These are phyloP conservation scores for Drosophila falleni DNA, from an alignment of 2,888 invertebrate genomes.

Conservation along the genomic window DNA sequence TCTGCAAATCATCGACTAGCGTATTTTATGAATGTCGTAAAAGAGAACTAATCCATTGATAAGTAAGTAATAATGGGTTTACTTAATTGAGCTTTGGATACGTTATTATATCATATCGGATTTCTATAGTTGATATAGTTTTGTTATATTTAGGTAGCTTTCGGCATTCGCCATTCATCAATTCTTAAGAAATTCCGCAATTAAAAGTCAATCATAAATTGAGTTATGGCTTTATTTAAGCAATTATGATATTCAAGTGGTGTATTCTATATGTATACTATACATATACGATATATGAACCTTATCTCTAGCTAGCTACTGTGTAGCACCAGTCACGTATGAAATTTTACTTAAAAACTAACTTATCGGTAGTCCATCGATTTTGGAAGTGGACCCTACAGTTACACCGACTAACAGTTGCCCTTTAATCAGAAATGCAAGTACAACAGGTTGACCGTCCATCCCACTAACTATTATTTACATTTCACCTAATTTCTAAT, in stretches of 20 bases:
- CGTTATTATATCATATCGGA: background rate
- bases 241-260: slow-evolving; percentile 7
- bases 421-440: background rate
- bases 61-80: background rate
- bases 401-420: background rate
- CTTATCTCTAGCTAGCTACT: slow-evolving; percentile 12
- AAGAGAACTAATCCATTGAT: slow-evolving; percentile 6
- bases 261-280: background rate
- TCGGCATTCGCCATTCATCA: slow-evolving; percentile 1
- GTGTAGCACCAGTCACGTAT: background rate
- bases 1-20: slow-evolving; percentile 15
- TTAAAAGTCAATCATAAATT: background rate
- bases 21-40: slow-evolving; percentile 9
- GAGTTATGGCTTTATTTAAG: slow-evolving; percentile 1
- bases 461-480: background rate
- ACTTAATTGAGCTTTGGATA: background rate
- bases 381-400: background rate
- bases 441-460: background rate
- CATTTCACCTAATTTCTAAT: background rate
- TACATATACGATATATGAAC: slow-evolving; percentile 4
- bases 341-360: background rate
- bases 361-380: background rate
- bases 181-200: background rate
- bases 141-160: slow-evolving; percentile 8
- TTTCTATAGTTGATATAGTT: background rate